Conservation (phyloP, 2,797 vertebrate species). For the Triplophysa bombifrons region DNA sequence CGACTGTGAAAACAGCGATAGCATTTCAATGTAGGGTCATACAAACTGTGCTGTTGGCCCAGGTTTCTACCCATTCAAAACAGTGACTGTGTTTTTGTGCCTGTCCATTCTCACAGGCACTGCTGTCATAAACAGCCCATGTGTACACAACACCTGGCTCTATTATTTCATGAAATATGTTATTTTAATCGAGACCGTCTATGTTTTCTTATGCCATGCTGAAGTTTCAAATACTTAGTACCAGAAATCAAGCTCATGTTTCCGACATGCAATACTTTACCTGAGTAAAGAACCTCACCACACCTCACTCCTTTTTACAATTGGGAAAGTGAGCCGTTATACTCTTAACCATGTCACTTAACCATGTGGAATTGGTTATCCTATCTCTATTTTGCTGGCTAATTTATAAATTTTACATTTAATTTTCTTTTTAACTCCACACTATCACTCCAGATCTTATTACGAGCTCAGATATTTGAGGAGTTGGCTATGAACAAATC, state of each 20-base stretch:
- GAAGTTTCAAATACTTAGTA: no score
- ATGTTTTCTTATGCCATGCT: no score
- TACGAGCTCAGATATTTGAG: no score
- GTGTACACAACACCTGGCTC: conserved; percentile 24
- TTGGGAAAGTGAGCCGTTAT: no score
- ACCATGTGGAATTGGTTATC: no score
- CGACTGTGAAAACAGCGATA: conserved; percentile 68
- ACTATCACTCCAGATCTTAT: no score
- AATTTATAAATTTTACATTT: no score
- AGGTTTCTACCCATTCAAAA: conserved; percentile 55
- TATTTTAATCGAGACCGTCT: conserved; percentile 48
- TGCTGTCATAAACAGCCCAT: conserved; percentile 27
- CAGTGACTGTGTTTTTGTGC: conserved; percentile 55
- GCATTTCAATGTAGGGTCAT: conserved; percentile 55
- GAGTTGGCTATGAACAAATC: no score
- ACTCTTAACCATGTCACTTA: no score
- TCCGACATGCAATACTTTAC: not conserved
- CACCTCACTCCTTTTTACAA: no score
- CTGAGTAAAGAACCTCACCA: not conserved
- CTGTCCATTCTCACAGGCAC: conserved; percentile 46
- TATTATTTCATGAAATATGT: not conserved
- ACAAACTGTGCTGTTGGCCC: conserved; percentile 54
- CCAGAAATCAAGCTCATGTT: not conserved
- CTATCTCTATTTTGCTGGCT: no score
- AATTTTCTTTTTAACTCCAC: no score